Evolutionary conservation across 64 coral and sea anemone genomes (phyloP).

Genomic region (Montipora capricornis): DNA sequence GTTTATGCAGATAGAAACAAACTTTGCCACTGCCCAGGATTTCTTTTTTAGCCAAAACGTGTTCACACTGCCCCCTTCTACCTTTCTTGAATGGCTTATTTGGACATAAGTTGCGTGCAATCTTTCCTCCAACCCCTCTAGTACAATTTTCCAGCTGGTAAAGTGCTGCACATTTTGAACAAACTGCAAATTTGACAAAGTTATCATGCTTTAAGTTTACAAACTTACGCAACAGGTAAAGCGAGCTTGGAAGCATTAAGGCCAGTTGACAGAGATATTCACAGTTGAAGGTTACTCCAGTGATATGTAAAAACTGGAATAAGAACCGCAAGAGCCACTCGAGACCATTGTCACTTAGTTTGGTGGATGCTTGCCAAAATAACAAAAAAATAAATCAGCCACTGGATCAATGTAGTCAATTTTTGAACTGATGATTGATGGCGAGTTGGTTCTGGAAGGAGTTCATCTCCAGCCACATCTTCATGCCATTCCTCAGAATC

Average conservation of each 20-base stretch:
- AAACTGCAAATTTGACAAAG: slow-evolving; percentile 47
- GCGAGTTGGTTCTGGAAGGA: slow-evolving; percentile 32
- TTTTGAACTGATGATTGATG: background rate
- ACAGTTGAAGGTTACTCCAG: background rate
- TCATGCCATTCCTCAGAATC: background rate
- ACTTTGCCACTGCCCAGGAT: background rate
- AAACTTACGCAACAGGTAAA: slow-evolving; percentile 9
- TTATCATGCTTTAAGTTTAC: slow-evolving; percentile 6
- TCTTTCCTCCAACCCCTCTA: no score
- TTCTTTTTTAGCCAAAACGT: slow-evolving; percentile 23
- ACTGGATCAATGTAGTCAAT: slow-evolving; percentile 55
- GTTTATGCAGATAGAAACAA: slow-evolving; percentile 25
- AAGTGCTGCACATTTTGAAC: slow-evolving; percentile 34
- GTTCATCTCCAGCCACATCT: background rate
- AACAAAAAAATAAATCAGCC: slow-evolving; percentile 51
- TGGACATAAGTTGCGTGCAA: no score
- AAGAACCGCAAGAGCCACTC: slow-evolving; percentile 73
- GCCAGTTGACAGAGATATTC: slow-evolving; percentile 30
- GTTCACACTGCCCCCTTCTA: background rate
- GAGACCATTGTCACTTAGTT: slow-evolving; percentile 66
- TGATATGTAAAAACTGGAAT: slow-evolving; percentile 30
- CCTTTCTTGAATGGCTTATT: no score
- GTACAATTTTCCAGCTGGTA: no score
- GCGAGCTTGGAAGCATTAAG: slow-evolving; percentile 36
- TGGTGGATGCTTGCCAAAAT: background rate